A percentile compares a stretch with the other conserved stretches of the same genome.
phyloP scores from a whole-genome alignment of 2,888 invertebrate genomes.

The Galeruca laticollis region DNA sequence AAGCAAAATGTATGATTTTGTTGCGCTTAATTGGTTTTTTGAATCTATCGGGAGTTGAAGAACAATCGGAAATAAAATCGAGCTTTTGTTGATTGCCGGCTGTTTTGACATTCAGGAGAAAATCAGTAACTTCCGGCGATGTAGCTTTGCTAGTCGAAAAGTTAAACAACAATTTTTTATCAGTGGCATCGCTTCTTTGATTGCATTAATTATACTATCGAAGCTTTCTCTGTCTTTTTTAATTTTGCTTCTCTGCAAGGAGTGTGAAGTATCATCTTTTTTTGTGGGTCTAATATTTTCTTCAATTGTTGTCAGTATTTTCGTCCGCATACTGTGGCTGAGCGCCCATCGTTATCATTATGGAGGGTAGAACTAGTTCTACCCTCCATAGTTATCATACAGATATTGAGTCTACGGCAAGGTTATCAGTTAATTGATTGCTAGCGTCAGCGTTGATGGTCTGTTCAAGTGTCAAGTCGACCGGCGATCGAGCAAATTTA shows the following conservation, averaged over 20 bases:
- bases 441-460: too few species aligned
- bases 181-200: conserved; percentile 43
- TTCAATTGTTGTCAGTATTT: conserved; percentile 26
- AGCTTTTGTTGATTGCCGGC: too few species aligned
- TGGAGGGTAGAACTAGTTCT: too few species aligned
- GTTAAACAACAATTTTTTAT: conserved; percentile 51
- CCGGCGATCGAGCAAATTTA: too few species aligned
- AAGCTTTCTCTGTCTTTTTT: conserved; percentile 48
- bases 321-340: too few species aligned
- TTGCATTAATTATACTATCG: conserved; percentile 46
- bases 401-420: conserved; percentile 40
- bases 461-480: too few species aligned
- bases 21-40: conserved; percentile 45
- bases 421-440: too few species aligned
- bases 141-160: conserved; percentile 59
- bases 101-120: conserved; percentile 43
- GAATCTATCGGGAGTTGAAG: conserved; percentile 33
- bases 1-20: conserved; percentile 53
- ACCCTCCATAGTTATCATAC: conserved; percentile 28
- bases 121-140: conserved; percentile 54
- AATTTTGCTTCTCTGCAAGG: conserved; percentile 38
- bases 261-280: conserved; percentile 53
- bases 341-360: too few species aligned
- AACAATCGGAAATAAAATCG: conserved; percentile 42
- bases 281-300: conserved; percentile 46